phyloP scores from a whole-genome alignment of 2,888 invertebrate genomes.

The Aporophyla nigra region DNA sequence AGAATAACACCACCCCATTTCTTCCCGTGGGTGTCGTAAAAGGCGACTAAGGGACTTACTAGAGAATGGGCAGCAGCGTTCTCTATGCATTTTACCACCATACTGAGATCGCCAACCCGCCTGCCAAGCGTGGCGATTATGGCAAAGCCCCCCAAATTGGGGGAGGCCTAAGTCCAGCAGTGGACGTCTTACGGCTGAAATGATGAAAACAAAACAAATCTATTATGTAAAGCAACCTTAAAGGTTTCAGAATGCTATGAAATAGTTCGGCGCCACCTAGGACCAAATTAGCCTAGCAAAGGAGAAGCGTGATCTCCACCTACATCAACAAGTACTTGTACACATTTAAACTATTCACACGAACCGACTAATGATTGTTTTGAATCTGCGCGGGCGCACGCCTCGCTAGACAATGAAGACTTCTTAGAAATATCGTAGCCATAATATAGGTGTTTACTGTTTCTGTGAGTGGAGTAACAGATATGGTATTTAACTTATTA shows the following conservation, averaged over 20 bases:
- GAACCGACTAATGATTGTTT: slow-evolving; percentile 63
- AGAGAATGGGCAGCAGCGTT: no score
- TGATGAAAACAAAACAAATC: background rate
- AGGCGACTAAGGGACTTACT: no score
- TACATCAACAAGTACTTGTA: slow-evolving; percentile 45
- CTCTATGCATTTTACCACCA: no score
- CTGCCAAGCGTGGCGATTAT: no score
- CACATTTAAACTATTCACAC: slow-evolving; percentile 57
- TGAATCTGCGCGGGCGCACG: slow-evolving; percentile 57
- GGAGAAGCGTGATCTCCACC: slow-evolving; percentile 45
- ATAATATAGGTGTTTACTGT: slow-evolving; percentile 23
- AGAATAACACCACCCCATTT: no score
- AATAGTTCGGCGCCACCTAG: slow-evolving; percentile 13
- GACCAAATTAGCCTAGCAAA: slow-evolving; percentile 18
- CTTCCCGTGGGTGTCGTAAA: no score
- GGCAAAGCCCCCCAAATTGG: no score
- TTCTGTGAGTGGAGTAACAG: slow-evolving; percentile 3
- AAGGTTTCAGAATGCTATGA: background rate
- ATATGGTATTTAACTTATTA: background rate
- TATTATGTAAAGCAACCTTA: no score
- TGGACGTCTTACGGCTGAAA: no score
- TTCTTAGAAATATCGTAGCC: slow-evolving; percentile 44
- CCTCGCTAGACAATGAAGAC: slow-evolving; percentile 49
- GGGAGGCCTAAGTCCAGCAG: no score
- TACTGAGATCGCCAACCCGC: no score